These are phyloP conservation scores for Clavelina lepadiformis DNA, from an alignment of 23 tunicate species.

Conservation along the genomic window DNA sequence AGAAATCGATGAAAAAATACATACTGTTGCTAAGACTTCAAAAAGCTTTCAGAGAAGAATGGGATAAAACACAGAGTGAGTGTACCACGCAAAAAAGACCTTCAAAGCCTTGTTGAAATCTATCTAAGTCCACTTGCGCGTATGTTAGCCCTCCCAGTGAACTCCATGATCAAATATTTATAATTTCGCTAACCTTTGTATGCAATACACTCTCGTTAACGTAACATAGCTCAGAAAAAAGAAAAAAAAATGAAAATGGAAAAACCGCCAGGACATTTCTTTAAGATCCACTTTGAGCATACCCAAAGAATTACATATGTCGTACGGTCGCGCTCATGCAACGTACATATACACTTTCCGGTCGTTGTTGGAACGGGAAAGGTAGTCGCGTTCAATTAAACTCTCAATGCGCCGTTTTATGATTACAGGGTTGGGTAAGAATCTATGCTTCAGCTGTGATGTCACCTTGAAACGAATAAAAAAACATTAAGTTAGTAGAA, in stretches of 20 bases:
- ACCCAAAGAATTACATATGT: not conserved
- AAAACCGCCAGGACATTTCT: not conserved
- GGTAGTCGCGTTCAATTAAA: constrained; percentile 95
- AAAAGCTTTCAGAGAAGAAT: no score
- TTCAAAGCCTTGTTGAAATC: no score
- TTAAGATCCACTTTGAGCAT: not conserved
- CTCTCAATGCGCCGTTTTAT: constrained; percentile 97
- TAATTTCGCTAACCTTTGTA: no score
- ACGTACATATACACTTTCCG: constrained; percentile 96
- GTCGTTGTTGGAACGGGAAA: constrained; percentile 68
- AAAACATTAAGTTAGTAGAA: no score
- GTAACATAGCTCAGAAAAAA: not conserved
- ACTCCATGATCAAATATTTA: no score
- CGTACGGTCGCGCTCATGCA: constrained; percentile 34
- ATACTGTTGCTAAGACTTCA: no score
- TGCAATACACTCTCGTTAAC: no score
- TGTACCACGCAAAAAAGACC: no score
- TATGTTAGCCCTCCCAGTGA: no score
- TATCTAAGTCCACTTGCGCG: no score
- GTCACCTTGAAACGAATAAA: constrained; percentile 52
- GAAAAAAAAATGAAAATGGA: not conserved
- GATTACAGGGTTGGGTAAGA: constrained; percentile 86
- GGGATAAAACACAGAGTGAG: no score
- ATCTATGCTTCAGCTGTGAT: constrained; percentile 69
- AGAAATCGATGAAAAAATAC: no score